Evolutionary conservation across 1,140 invertebrate species (phyloP), one percentile per base, ranked within the genome.

Genomic region (Drosophila nigrodunni): DNA sequence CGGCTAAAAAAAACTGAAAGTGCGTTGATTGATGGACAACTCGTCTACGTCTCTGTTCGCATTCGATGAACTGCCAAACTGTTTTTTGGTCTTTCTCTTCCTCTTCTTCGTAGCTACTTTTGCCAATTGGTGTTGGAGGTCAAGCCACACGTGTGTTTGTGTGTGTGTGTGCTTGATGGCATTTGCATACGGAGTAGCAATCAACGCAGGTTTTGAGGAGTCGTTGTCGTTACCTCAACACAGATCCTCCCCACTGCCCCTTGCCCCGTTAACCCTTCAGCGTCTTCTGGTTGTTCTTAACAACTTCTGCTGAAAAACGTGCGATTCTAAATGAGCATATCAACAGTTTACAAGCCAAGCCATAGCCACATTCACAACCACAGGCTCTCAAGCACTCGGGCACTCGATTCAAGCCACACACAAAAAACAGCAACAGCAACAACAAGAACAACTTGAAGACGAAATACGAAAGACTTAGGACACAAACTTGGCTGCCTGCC

Each of bases 251-350:
- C 37, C 25, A 60, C 11, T 44, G 44, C 41, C 58, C 61, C 21
- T 44, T 44, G 65, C 47, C 25, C 1, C 25, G 47, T 25, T 35
- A 7, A 13, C 10, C 15, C 8, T 37, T 47, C 21, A n/a, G 6
- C 30, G 18, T 49, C 50, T 71, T n/a, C 35, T 59, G 47, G 13
- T 52, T 46, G 49, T 61, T 68, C 75, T 90, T 89, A 89, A 89
- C 85, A 90, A 89, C 78, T 89, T 89, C 86, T 89, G 78, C 81
- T 78, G 86, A 89, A 89, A 89, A 89, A 89, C 85, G 85, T 89
- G 85, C 85, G 81, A 86, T 86, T 89, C 85, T 89, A 89, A 89
- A 89, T 89, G 86, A 89, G 85, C 85, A 89, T 89, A 89, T 90
- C 81, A 90, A 89, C 86, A 90, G 85, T 78, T 86, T 89, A 81